A percentile compares a stretch with the other conserved stretches of the same genome.
Conservation (phyloP, 2,113 vertebrate genomes). For the Colinus virginianus region DNA sequence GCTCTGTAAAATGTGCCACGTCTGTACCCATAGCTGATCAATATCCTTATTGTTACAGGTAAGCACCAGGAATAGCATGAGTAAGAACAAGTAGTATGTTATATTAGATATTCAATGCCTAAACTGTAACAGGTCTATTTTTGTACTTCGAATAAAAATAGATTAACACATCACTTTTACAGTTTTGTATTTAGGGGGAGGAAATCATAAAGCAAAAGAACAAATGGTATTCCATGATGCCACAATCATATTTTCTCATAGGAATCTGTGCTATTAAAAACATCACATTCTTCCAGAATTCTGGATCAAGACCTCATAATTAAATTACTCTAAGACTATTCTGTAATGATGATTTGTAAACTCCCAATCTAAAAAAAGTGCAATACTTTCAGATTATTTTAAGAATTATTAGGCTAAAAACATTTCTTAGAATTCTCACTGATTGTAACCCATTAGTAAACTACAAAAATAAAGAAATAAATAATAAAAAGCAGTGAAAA, state of each 20-base stretch:
- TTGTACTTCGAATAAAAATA: slow-evolving; percentile 74
- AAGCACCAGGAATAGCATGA: slow-evolving; percentile 40
- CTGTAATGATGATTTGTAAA: slow-evolving; percentile 45
- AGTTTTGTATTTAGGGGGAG: slow-evolving; percentile 67
- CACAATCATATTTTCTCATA: slow-evolving; percentile 61
- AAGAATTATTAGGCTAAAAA: slow-evolving; percentile 14
- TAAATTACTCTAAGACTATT: slow-evolving; percentile 48
- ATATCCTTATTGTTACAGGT: slow-evolving; percentile 52
- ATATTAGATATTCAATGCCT: slow-evolving; percentile 60
- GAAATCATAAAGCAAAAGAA: slow-evolving; percentile 72
- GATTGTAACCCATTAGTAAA: slow-evolving; percentile 27
- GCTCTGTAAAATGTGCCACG: not conserved
- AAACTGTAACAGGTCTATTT: slow-evolving; percentile 68
- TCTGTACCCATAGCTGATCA: slow-evolving; percentile 57
- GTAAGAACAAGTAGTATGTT: slow-evolving; percentile 25
- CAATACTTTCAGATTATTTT: not conserved
- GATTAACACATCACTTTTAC: slow-evolving; percentile 70
- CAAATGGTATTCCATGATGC: slow-evolving; percentile 51
- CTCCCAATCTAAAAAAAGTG: slow-evolving; percentile 29
- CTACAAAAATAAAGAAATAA: not conserved
- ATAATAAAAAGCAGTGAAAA: not conserved
- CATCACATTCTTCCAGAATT: slow-evolving; percentile 45
- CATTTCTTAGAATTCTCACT: not conserved
- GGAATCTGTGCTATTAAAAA: slow-evolving; percentile 63
- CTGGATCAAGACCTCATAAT: slow-evolving; percentile 58